These are phyloP conservation scores for Gerris buenoi DNA, from an alignment of 1,140 invertebrate genomes.

Conservation along the genomic window DNA sequence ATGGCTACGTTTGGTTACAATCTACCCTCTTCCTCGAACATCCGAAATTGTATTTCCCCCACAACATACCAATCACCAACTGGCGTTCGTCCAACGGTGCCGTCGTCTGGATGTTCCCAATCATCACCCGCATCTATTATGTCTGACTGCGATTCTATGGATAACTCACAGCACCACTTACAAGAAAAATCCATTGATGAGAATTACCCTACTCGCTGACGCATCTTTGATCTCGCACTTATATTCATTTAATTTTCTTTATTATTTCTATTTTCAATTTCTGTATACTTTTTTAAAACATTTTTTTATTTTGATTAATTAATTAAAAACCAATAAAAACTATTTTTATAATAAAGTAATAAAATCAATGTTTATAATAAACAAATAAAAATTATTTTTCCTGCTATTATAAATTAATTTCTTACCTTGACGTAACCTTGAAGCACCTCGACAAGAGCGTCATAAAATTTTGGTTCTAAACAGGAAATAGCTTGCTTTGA, in stretches of 20 bases:
- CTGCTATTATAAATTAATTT: background rate
- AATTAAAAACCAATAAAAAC: too few species aligned
- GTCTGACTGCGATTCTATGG: background rate
- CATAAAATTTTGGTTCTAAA: background rate
- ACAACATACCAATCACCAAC: background rate
- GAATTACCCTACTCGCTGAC: too few species aligned
- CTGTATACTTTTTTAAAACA: background rate
- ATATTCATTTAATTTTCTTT: background rate
- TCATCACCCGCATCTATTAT: background rate
- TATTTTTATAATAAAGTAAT: background rate
- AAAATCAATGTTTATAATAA: background rate
- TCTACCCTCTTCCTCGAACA: background rate
- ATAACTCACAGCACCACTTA: background rate
- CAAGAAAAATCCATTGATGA: too few species aligned
- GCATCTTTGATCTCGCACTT: too few species aligned
- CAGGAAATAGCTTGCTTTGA: too few species aligned
- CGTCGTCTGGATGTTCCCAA: background rate
- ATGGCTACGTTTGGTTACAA: background rate
- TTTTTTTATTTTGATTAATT: background rate
- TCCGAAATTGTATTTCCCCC: background rate
- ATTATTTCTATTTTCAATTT: background rate
- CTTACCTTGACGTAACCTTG: constrained; percentile 1
- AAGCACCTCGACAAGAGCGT: background rate
- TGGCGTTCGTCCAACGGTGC: background rate
- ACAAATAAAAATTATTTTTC: background rate